Conservation (phyloP, 2,797 vertebrate species). For the Rachycentron canadum region DNA sequence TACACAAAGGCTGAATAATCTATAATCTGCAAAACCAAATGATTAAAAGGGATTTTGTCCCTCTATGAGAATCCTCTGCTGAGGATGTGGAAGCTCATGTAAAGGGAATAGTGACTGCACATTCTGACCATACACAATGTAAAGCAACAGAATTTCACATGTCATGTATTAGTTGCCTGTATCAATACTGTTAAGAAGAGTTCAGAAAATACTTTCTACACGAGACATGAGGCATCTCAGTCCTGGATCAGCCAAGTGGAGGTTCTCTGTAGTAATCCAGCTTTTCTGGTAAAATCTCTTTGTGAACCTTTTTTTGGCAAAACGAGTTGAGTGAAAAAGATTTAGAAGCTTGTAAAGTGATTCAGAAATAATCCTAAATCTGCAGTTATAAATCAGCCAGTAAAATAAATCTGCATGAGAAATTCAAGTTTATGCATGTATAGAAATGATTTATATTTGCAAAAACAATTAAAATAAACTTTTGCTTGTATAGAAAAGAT, state of each 20-base stretch:
- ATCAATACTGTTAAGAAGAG: neutral
- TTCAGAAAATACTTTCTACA: neutral
- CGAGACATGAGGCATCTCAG: neutral
- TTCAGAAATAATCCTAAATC: too few species aligned
- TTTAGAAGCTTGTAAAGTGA: too few species aligned
- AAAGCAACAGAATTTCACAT: neutral
- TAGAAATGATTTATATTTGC: too few species aligned
- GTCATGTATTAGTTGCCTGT: neutral
- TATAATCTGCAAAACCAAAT: neutral
- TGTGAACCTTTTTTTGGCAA: too few species aligned
- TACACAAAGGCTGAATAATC: neutral
- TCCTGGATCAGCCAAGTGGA: neutral
- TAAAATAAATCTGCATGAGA: too few species aligned
- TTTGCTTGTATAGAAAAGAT: too few species aligned
- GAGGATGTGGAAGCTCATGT: neutral
- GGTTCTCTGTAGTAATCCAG: too few species aligned
- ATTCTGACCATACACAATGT: neutral
- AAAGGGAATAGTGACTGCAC: neutral
- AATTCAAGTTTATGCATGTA: too few species aligned
- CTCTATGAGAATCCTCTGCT: neutral
- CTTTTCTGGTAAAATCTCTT: too few species aligned
- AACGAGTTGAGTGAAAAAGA: too few species aligned
- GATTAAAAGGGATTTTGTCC: neutral
- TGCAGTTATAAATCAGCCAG: too few species aligned
- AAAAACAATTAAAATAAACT: too few species aligned